phyloP scores from a whole-genome alignment of 2,797 vertebrate genomes.

The Ibycter americanus region DNA sequence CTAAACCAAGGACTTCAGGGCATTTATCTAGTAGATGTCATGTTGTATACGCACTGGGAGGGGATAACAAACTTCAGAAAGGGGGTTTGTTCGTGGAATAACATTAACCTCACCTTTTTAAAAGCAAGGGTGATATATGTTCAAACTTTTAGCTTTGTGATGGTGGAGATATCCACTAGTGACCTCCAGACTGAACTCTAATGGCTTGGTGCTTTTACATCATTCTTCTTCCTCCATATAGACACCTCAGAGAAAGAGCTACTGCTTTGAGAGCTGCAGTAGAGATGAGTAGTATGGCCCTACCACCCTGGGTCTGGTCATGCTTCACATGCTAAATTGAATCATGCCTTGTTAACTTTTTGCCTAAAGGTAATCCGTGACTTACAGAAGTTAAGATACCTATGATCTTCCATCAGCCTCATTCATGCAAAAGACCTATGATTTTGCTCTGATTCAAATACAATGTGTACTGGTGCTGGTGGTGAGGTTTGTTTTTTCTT shows the following conservation, averaged over 20 bases:
- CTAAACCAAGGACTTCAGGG: neutral
- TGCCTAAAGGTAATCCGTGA: neutral
- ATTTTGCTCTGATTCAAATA: neutral
- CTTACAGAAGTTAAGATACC: neutral
- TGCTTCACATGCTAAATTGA: fast-evolving
- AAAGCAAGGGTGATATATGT: neutral
- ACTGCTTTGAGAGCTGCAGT: neutral
- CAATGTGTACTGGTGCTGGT: neutral
- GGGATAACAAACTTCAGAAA: neutral
- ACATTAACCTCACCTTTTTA: slow-evolving; percentile 33
- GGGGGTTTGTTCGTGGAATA: neutral
- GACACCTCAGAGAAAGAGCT: neutral
- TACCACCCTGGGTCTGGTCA: neutral
- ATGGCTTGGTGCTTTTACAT: neutral
- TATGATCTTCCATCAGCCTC: neutral
- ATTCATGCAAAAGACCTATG: fast-evolving
- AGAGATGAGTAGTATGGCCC: neutral
- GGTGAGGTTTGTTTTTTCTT: neutral
- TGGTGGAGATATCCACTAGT: neutral
- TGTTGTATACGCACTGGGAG: neutral
- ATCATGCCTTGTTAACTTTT: neutral
- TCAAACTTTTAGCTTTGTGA: neutral
- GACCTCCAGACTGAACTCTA: neutral
- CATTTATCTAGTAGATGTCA: neutral
- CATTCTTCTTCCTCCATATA: neutral